These are phyloP conservation scores for Monoplex corrugatus DNA, from an alignment of 2,888 invertebrate species.

Conservation along the genomic window DNA sequence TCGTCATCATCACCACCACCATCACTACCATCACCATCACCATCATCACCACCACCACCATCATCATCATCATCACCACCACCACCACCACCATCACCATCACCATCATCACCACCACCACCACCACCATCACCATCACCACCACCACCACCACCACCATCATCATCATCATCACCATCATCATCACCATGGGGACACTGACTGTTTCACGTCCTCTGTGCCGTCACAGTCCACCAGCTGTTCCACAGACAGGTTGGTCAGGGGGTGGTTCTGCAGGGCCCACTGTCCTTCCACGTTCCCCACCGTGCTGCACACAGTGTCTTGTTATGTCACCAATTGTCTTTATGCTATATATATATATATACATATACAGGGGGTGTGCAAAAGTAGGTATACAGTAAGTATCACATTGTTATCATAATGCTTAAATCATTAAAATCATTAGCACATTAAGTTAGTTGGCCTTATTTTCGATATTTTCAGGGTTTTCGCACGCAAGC, in stretches of 20 bases:
- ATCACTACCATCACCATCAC: not conserved
- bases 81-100: not conserved
- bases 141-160: not conserved
- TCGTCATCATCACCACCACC: not conserved
- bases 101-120: not conserved
- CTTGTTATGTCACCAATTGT: too few species aligned
- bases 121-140: not conserved
- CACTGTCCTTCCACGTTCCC: slow-evolving; percentile 76
- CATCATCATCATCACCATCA: not conserved
- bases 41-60: not conserved
- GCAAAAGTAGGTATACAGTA: too few species aligned
- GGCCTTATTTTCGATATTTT: too few species aligned
- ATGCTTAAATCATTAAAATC: too few species aligned
- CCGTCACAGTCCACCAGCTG: slow-evolving; percentile 77
- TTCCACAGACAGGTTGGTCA: slow-evolving; percentile 75
- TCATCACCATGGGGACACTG: slow-evolving; percentile 11
- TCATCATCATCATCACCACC: not conserved
- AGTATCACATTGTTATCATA: too few species aligned
- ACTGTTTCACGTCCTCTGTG: slow-evolving; percentile 62
- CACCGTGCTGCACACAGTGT: slow-evolving; percentile 69
- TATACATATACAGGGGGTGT: too few species aligned
- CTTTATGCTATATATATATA: too few species aligned
- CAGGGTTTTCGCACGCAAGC: too few species aligned
- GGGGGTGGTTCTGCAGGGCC: slow-evolving; percentile 66
- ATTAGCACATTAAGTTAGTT: too few species aligned